These are phyloP conservation scores for Metacarcinus magister DNA, from an alignment of 2,888 invertebrate genomes.

Conservation along the genomic window DNA sequence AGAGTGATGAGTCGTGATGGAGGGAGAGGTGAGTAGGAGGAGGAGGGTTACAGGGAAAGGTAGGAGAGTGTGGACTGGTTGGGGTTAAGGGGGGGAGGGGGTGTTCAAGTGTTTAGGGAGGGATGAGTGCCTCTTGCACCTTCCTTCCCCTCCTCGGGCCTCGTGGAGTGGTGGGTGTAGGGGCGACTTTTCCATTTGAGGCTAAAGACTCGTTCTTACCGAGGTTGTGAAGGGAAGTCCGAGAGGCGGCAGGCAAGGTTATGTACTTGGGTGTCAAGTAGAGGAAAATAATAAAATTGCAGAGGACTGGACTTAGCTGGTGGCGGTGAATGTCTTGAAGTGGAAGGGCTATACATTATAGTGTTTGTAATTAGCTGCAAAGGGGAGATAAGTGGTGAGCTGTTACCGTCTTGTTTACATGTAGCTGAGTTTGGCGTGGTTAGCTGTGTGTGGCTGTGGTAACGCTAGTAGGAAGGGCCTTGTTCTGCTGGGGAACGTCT, in stretches of 20 bases:
- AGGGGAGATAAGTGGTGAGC: neutral
- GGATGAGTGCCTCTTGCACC: neutral
- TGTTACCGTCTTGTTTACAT: neutral
- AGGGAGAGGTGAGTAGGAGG: neutral
- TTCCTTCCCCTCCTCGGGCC: neutral
- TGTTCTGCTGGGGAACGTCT: neutral
- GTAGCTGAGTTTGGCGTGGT: neutral
- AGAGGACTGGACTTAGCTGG: neutral
- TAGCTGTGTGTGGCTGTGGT: neutral
- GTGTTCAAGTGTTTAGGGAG: constrained; percentile 18
- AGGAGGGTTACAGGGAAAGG: neutral
- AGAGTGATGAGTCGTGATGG: neutral
- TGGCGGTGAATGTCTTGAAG: neutral
- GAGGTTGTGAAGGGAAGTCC: constrained; percentile 8
- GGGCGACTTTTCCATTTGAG: neutral
- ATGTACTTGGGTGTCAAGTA: neutral
- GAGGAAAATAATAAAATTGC: neutral
- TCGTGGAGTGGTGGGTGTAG: neutral
- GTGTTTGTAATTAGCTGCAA: neutral
- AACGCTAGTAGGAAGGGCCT: neutral
- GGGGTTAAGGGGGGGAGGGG: neutral
- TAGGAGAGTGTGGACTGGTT: neutral
- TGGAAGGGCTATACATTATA: neutral
- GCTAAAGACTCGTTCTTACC: neutral
- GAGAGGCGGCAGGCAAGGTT: neutral